Evolutionary conservation across 2,888 invertebrate genomes (phyloP).

Genomic region (Anticlea derivata): DNA sequence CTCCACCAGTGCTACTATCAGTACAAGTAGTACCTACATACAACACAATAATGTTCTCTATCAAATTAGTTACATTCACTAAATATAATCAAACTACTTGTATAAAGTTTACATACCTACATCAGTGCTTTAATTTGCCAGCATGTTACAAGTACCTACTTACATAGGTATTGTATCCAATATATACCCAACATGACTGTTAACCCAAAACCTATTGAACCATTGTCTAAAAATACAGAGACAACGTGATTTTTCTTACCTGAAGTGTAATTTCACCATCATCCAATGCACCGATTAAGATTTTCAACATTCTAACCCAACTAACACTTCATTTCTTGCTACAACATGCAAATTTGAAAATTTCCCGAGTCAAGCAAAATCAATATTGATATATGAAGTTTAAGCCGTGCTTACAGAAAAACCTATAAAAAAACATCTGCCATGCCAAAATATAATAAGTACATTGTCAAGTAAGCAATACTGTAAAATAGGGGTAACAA

Average conservation of each 20-base stretch:
- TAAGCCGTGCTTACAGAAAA: constrained; percentile 11
- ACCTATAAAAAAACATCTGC: constrained; percentile 18
- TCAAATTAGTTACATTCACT: too few relatives aligned
- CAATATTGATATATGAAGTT: constrained; percentile 4
- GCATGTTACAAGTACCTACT: too few relatives aligned
- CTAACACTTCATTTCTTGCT: constrained; percentile 20
- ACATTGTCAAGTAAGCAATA: neutral
- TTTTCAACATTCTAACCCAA: constrained; percentile 17
- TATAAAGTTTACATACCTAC: too few relatives aligned
- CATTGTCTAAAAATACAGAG: neutral
- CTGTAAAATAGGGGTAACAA: constrained; percentile 29
- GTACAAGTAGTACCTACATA: too few relatives aligned
- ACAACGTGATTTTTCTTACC: constrained; percentile 23
- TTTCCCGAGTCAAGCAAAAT: constrained; percentile 4
- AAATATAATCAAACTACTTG: too few relatives aligned
- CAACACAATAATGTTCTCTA: too few relatives aligned
- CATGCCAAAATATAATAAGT: constrained; percentile 10
- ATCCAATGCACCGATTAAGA: neutral
- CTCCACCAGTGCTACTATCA: too few relatives aligned
- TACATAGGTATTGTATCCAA: too few relatives aligned
- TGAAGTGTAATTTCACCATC: constrained; percentile 22
- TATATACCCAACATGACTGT: too few relatives aligned
- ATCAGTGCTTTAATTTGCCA: too few relatives aligned
- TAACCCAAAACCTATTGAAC: too few relatives aligned
- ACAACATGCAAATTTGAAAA: constrained; percentile 13